phyloP scores from a whole-genome alignment of 2,888 invertebrate genomes.

The Tanaodytes sp. region DNA sequence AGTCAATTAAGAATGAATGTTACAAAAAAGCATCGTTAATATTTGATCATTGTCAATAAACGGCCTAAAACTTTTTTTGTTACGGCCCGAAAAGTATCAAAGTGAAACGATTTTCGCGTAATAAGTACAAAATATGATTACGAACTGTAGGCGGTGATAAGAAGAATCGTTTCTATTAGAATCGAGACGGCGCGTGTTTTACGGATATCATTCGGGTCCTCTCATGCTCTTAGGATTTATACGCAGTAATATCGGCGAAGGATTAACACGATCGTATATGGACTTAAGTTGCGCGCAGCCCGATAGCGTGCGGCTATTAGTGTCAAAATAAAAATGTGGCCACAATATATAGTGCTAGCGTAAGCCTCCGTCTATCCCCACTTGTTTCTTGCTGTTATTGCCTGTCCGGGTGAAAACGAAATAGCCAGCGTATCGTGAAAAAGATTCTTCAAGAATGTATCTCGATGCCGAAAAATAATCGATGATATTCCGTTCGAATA shows the following conservation, averaged over 20 bases:
- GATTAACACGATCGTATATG: conserved; percentile 71
- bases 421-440: conserved; percentile 35
- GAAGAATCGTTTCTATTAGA: conserved; percentile 52
- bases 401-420: conserved; percentile 57
- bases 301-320: conserved; percentile 71
- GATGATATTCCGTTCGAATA: too few relatives aligned
- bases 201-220: conserved; percentile 55
- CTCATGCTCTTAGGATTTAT: conserved; percentile 63
- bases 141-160: conserved; percentile 25
- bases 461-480: too few relatives aligned
- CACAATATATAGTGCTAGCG: conserved; percentile 69
- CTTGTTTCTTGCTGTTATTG: conserved; percentile 61
- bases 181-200: conserved; percentile 50
- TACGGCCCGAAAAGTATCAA: too few relatives aligned
- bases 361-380: conserved; percentile 61
- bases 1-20: too few relatives aligned
- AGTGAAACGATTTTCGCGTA: conserved; percentile 21
- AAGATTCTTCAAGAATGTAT: too few relatives aligned
- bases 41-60: too few relatives aligned
- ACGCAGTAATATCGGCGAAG: conserved; percentile 69
- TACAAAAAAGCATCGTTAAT: too few relatives aligned
- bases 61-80: not conserved
- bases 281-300: conserved; percentile 69
- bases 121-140: conserved; percentile 9
- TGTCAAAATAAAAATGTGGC: conserved; percentile 73